These are phyloP conservation scores for Centropyge bicolor DNA, from an alignment of 2,797 vertebrate genomes.

Conservation along the genomic window DNA sequence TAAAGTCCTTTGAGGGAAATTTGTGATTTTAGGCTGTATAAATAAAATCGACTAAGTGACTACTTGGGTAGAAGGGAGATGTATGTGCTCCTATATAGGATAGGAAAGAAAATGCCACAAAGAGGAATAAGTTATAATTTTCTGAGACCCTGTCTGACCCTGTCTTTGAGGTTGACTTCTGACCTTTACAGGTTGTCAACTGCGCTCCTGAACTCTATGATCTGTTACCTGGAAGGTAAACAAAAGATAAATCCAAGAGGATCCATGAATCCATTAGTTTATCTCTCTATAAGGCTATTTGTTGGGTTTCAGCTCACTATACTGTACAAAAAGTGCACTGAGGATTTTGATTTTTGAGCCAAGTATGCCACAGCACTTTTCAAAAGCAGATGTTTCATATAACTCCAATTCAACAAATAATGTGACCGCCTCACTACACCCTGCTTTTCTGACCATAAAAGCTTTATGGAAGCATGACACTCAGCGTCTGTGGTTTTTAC, in stretches of 20 bases:
- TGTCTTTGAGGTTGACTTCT: slow-evolving; percentile 34
- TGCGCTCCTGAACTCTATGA: slow-evolving; percentile 30
- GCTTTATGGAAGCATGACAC: background rate
- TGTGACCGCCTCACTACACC: background rate
- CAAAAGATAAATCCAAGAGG: slow-evolving; percentile 32
- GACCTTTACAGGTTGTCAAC: slow-evolving; percentile 31
- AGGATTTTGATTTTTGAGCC: slow-evolving; percentile 19
- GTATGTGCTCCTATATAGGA: background rate
- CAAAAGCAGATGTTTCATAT: slow-evolving; percentile 29
- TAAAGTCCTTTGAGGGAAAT: background rate
- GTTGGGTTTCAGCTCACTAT: slow-evolving; percentile 4
- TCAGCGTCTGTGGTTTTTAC: background rate
- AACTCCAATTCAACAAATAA: background rate
- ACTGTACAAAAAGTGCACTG: background rate
- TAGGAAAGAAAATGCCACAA: background rate
- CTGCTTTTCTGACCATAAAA: background rate
- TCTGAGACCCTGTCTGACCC: slow-evolving; percentile 22
- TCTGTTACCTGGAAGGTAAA: slow-evolving; percentile 32
- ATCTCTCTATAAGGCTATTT: background rate
- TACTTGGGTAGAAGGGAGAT: background rate
- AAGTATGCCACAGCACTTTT: background rate
- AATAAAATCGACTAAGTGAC: background rate
- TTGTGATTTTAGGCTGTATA: background rate
- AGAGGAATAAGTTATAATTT: slow-evolving; percentile 20
- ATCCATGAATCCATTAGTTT: background rate